Evolutionary conservation across 1,140 invertebrate species (phyloP), one percentile per base, ranked within the genome.

Genomic region (Magallana angulata): DNA sequence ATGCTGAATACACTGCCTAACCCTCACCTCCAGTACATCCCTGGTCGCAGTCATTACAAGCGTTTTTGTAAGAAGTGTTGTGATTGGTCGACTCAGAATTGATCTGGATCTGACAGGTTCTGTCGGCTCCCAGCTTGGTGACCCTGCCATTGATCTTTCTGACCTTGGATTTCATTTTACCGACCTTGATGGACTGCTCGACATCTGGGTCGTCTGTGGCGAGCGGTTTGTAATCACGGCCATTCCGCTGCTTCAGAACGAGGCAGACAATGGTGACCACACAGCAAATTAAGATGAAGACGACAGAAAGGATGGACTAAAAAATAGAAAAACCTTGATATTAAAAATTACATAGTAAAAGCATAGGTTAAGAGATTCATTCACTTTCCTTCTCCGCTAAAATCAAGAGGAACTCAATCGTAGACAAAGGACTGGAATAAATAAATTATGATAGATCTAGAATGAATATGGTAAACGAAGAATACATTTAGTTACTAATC

Each of bases 211-310:
- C 80, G 12, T 82, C 80, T 0, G 48, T 82, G 48, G 80, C 8
- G 14, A 58, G n/a, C 16, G 14, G 82, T 62, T 60, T 62, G 16
- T 84, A 62, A 9, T 59, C 82, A 11, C 82, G 82, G 8, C 30
- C 24, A 11, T 97, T 97, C 14, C 97, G 95, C 91, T 98, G 97
- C 92, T 97, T 97, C 71, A 97, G 93, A 16, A 98, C 96, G 56
- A 98, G 94, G 91, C 96, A 97, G 0, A 97, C 96, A 30, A 97
- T 94, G 9, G 97, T 97, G 56, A 94, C 87, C 11, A 92, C 30
- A 6, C 90, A 87, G 57, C 90, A 91, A 7, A 92, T 18, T 3
- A 86, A 24, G 80, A 94, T 64, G 1, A 93, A 81, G 1, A 92
- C 12, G 18, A 90, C 80, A 0, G 93, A 92, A 18, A 92, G 81